A percentile compares a stretch with the other conserved stretches of the same genome.
phyloP scores from a whole-genome alignment of 2,797 vertebrate genomes.

The Pangasius macronema region DNA sequence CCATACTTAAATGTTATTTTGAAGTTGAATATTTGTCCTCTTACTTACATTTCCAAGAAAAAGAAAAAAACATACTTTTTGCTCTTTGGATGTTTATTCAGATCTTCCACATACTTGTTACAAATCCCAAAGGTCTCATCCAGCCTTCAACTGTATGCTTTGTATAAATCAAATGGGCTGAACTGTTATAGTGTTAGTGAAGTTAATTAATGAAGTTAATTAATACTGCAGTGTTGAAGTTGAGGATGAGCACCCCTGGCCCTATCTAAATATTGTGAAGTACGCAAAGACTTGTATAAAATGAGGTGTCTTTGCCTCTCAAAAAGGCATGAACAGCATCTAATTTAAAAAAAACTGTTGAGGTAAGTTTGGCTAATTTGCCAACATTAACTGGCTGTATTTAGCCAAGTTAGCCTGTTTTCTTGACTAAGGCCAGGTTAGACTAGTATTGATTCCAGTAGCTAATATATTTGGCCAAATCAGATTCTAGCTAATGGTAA shows the following conservation, averaged over 20 bases:
- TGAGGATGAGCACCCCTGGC: not conserved
- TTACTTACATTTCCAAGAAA: not conserved
- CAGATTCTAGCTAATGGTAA: not conserved
- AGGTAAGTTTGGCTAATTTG: not conserved
- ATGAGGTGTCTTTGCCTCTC: not conserved
- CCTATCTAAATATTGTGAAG: not conserved
- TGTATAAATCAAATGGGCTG: not conserved
- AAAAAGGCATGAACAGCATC: not conserved
- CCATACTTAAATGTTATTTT: not conserved
- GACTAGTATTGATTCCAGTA: not conserved
- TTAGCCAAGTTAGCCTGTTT: not conserved
- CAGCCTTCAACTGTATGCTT: not conserved
- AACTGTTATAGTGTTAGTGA: too few relatives aligned
- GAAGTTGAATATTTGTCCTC: not conserved
- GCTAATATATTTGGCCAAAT: not conserved
- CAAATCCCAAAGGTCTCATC: not conserved
- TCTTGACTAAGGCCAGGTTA: not conserved
- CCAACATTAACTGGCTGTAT: not conserved
- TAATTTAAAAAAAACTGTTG: not conserved
- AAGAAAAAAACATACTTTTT: not conserved
- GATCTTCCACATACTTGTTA: not conserved
- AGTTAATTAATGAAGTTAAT: not conserved
- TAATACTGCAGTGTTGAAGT: not conserved
- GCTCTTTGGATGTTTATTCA: not conserved
- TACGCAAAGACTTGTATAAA: not conserved